Evolutionary conservation across 2,888 invertebrate species (phyloP).

Genomic region (Microctonus brassicae): DNA sequence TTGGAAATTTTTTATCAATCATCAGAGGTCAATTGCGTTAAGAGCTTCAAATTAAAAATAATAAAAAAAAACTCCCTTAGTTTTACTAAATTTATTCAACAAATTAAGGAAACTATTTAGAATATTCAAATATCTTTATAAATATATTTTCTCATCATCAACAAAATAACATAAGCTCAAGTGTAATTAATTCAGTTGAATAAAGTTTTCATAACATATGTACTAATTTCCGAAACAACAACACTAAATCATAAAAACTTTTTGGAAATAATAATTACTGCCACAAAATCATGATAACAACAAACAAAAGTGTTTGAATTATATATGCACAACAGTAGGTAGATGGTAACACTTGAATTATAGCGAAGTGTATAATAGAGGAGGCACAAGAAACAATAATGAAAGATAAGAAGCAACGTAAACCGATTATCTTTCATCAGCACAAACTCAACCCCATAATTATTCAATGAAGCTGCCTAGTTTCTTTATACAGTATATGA

Average conservation of each 20-base stretch:
- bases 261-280: background rate
- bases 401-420: slow-evolving; percentile 20
- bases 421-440: slow-evolving; percentile 35
- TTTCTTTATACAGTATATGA: background rate
- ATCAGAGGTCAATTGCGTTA: background rate
- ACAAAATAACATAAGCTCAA: background rate
- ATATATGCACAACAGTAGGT: background rate
- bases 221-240: too few species aligned
- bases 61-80: too few species aligned
- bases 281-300: background rate
- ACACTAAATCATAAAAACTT: too few species aligned
- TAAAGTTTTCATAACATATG: too few species aligned
- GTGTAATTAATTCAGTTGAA: background rate
- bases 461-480: slow-evolving; percentile 4
- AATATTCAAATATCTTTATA: background rate
- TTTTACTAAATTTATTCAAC: too few species aligned
- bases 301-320: background rate
- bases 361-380: background rate
- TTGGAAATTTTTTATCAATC: background rate
- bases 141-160: background rate
- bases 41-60: too few species aligned
- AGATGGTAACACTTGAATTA: background rate
- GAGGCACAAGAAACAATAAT: background rate
- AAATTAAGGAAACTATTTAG: too few species aligned
- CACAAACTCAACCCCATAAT: slow-evolving; percentile 5